Evolutionary conservation across 2,797 vertebrate genomes (phyloP), one percentile per base, ranked within the genome.

Genomic region (Eospalax fontanierii): DNA sequence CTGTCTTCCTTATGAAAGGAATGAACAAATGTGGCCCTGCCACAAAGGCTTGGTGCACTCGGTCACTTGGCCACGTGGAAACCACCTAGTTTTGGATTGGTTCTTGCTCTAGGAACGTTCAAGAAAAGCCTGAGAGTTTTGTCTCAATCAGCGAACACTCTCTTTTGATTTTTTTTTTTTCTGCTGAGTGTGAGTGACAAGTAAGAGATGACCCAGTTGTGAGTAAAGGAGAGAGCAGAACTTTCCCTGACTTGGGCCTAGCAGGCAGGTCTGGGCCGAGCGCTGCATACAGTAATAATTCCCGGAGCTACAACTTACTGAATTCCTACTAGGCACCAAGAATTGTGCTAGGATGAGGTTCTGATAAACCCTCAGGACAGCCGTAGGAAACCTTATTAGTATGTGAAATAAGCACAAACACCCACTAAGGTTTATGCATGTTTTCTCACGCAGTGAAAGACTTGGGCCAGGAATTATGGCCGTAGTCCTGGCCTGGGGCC

Each of bases 151-250:
- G 0, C 0, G 97, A 90, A 68, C 74, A 87, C 65, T 84, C 85
- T 95, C 61, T 3, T 68, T 66, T 61, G 79, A 87, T 71, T 61
- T 87, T 95, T 96, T 90, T 71, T 61, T 87, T 95, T 96, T 90
- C 18, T 28, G 38, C 88, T 65, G 59, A 74, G 54, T 63, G 40
- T 18, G 0, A 19, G 84, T 1, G 14, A 59, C 21, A 46, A 0
- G 21, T 21, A 57, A 89, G 94, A 63, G 78, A 59, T 46, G 95
- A 10, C 82, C 86, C 76, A 68, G 92, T 68, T 78, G 68, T 9
- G 1, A 82, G 50, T 0, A 0, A 73, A 40, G 50, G 38, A 38
- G 2, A 0, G 0, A 0, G 46, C 24, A 24, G 5, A 2, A 7
- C 6, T 50, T 50, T 38, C 30, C 15, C 43, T 4, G 61, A 40